These are phyloP conservation scores for Tenualosa thibaudeaui DNA, from an alignment of 2,797 vertebrate species.

Conservation along the genomic window DNA sequence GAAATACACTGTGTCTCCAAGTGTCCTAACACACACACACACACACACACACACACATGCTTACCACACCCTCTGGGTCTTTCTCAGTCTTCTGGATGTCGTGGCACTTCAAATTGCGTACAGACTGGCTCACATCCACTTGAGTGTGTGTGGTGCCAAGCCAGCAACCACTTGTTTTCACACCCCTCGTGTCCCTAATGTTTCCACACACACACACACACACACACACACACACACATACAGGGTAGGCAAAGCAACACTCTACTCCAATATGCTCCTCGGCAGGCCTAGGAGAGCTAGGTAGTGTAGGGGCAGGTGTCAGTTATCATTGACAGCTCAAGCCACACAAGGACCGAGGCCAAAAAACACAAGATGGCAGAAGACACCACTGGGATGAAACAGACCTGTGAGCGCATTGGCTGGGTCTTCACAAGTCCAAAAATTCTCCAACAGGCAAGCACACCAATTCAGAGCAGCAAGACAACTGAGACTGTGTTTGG, in stretches of 20 bases:
- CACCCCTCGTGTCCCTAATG: background rate
- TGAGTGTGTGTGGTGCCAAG: background rate
- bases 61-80: background rate
- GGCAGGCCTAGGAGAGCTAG: background rate
- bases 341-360: constrained; percentile 3
- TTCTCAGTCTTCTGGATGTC: background rate
- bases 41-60: background rate
- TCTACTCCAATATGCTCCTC: background rate
- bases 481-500: too few species aligned
- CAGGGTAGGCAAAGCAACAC: background rate
- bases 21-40: background rate
- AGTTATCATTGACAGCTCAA: constrained; percentile 6
- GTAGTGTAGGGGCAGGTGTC: background rate
- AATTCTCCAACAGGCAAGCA: background rate
- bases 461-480: background rate
- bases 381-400: background rate
- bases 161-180: constrained; percentile 13
- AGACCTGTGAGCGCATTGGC: background rate
- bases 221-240: background rate
- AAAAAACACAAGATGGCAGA: background rate
- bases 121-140: background rate
- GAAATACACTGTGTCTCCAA: constrained; percentile 14
- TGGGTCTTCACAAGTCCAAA: background rate
- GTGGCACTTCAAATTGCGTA: background rate
- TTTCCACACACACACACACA: constrained; percentile 7